Conservation (phyloP, 2,797 vertebrate species). For the Echeneis naucrates region DNA sequence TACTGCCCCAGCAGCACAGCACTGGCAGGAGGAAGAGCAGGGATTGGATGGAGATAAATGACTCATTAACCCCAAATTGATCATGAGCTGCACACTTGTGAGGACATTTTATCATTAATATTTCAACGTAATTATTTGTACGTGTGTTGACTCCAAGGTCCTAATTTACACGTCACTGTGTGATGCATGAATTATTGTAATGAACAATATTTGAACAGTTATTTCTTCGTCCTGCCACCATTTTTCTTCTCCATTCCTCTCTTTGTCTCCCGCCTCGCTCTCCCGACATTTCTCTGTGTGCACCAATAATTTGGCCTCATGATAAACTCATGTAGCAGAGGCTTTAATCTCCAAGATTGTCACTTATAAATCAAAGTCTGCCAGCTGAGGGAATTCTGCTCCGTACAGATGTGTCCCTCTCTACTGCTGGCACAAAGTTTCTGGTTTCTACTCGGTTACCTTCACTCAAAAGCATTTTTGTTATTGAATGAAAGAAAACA, state of each 20-base stretch:
- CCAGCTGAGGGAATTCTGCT: conserved; percentile 37
- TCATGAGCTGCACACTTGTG: conserved; percentile 76
- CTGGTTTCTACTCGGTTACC: conserved; percentile 37
- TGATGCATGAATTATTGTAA: conserved; percentile 85
- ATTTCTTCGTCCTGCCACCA: conserved; percentile 52
- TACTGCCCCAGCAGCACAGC: conserved; percentile 41
- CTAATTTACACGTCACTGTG: conserved; percentile 78
- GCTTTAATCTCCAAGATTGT: conserved; percentile 51
- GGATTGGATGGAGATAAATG: conserved; percentile 80
- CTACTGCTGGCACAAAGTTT: conserved; percentile 35
- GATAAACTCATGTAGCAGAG: conserved; percentile 39
- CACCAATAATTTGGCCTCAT: conserved; percentile 59
- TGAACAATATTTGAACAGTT: conserved; percentile 78
- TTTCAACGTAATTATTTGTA: conserved; percentile 85
- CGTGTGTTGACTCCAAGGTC: conserved; percentile 76
- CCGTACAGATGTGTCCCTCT: conserved; percentile 27
- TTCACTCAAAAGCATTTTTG: conserved; percentile 15
- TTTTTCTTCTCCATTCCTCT: conserved; percentile 48
- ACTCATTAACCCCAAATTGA: conserved; percentile 85
- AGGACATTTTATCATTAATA: conserved; percentile 83
- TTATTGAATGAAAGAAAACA: conserved; percentile 9
- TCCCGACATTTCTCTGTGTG: conserved; percentile 27
- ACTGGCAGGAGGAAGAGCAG: conserved; percentile 56
- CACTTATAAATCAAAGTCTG: conserved; percentile 54
- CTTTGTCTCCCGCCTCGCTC: conserved; percentile 43